phyloP scores from a whole-genome alignment of 2,888 invertebrate genomes.

The Masnerella sp. region DNA sequence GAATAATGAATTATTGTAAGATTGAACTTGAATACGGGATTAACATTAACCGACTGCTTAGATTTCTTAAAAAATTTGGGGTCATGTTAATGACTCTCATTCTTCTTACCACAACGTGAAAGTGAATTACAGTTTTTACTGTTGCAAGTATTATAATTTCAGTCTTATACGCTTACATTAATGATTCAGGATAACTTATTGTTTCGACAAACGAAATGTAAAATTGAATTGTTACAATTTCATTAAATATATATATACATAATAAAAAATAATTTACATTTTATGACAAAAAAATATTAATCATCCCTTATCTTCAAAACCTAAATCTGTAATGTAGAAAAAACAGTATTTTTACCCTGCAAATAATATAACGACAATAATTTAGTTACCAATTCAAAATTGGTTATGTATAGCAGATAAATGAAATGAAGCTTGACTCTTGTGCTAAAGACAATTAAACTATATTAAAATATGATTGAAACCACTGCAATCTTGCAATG shows the following conservation, averaged over 20 bases:
- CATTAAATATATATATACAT: no score
- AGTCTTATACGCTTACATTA: constrained; percentile 10
- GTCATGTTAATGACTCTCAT: constrained; percentile 15
- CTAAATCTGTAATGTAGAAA: no score
- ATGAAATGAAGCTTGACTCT: constrained; percentile 1
- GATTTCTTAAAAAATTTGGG: constrained; percentile 17
- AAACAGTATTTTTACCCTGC: no score
- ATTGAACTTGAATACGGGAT: no score
- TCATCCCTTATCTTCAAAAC: no score
- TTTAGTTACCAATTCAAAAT: neutral
- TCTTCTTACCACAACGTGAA: constrained; percentile 40
- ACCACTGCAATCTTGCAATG: constrained; percentile 29
- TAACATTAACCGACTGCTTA: constrained; percentile 5
- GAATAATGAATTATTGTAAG: constrained; percentile 20
- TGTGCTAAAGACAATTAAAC: constrained; percentile 24
- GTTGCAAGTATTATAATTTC: constrained; percentile 39
- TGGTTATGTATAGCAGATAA: neutral
- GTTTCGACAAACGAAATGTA: no score
- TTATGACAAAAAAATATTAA: no score
- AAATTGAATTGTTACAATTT: no score
- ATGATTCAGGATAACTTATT: no score
- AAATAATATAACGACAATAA: no score
- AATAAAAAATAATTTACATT: no score
- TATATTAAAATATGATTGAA: constrained; percentile 40
- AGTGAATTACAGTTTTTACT: constrained; percentile 48